A percentile compares a stretch with the other conserved stretches of the same genome.
Conservation (phyloP, 2,797 vertebrate genomes). For the Neostethus bicornis region DNA sequence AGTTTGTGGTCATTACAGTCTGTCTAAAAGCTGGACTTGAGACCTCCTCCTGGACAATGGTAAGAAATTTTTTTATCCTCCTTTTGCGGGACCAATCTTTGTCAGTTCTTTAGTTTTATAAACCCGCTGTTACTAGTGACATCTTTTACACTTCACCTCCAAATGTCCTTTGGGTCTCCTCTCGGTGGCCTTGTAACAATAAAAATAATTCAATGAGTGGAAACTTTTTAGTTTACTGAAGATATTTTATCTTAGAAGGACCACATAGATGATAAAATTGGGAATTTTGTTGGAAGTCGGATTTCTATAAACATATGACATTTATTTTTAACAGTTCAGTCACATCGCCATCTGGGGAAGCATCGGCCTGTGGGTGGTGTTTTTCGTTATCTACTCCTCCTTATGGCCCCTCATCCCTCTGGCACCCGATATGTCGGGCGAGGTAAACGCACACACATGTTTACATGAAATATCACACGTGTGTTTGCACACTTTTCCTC, state of each 20-base stretch:
- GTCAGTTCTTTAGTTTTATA: conserved; percentile 45
- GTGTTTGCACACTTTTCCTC: conserved; percentile 11
- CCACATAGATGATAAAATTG: background rate
- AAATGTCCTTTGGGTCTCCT: conserved; percentile 41
- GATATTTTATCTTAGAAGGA: background rate
- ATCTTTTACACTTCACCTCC: conserved; percentile 44
- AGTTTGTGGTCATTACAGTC: conserved; percentile 99
- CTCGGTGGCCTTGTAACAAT: conserved; percentile 38
- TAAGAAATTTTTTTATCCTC: conserved; percentile 73
- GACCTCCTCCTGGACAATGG: conserved; percentile 97
- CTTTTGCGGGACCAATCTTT: conserved; percentile 24
- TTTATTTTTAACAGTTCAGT: conserved; percentile 86
- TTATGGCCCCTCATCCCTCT: conserved; percentile 94
- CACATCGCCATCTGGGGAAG: conserved; percentile 99
- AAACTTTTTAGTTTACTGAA: conserved; percentile 16
- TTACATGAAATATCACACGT: conserved; percentile 19
- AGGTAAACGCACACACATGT: conserved; percentile 82
- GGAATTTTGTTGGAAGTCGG: background rate
- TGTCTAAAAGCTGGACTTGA: conserved; percentile 98
- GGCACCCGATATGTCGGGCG: conserved; percentile 98
- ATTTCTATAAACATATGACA: background rate
- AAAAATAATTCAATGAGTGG: conserved; percentile 26
- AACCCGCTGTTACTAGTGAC: conserved; percentile 39
- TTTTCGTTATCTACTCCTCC: conserved; percentile 95
- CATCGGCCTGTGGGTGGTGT: conserved; percentile 95